Evolutionary conservation across 2,113 vertebrate species (phyloP).

Genomic region (Passer domesticus): DNA sequence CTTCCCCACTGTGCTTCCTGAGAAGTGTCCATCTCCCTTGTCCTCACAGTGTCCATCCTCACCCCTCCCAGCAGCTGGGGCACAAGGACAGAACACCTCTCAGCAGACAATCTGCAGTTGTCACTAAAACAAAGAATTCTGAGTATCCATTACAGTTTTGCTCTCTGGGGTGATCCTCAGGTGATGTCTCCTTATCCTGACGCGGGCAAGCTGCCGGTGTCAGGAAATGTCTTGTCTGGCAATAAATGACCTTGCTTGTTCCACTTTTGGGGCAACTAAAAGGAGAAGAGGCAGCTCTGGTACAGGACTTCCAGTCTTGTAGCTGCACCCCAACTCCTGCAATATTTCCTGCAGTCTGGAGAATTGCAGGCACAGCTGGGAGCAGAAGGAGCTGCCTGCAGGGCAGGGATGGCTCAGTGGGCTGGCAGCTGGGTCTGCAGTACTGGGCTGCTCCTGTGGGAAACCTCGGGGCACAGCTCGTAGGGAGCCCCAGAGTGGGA

Average conservation of each 20-base stretch:
- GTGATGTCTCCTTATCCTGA: neutral
- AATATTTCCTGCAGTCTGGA: neutral
- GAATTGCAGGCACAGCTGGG: fast-evolving
- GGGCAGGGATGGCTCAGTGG: fast-evolving
- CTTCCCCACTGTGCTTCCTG: fast-evolving
- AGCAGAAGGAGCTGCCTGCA: neutral
- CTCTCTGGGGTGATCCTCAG: neutral
- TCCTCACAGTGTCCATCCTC: neutral
- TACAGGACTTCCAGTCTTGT: fast-evolving
- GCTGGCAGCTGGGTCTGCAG: too few species aligned
- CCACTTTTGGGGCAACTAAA: neutral
- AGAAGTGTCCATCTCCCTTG: fast-evolving
- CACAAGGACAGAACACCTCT: neutral
- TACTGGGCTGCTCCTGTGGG: fast-evolving
- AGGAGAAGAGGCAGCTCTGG: too few species aligned
- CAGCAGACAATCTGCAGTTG: neutral
- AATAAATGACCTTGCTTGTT: neutral
- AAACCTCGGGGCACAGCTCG: fast-evolving
- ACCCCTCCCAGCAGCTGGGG: neutral
- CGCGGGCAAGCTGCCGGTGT: fast-evolving
- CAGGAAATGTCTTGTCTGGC: neutral
- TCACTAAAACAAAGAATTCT: neutral
- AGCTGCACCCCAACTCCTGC: neutral
- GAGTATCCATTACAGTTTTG: neutral
- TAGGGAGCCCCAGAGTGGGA: fast-evolving